Percentiles rank a stretch among this genome's conserved stretches.
These are phyloP conservation scores for Limonius californicus DNA, from an alignment of 1,140 invertebrate genomes.

Conservation along the genomic window DNA sequence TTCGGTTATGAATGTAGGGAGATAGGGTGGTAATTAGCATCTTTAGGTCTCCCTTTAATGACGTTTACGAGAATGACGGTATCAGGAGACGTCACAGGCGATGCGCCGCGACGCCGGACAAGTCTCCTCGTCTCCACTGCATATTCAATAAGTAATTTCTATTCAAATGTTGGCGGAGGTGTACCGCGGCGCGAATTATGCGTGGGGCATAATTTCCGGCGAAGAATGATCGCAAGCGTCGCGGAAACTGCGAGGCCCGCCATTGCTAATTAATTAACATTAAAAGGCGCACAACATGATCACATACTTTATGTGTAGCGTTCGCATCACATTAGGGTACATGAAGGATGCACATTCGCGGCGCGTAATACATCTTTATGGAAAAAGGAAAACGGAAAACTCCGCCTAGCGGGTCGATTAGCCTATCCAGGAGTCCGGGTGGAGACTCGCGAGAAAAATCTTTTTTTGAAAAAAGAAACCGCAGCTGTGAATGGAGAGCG, in stretches of 20 bases:
- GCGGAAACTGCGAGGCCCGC: no score
- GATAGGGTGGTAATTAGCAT: conserved; percentile 4
- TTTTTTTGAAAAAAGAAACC: conserved; percentile 45
- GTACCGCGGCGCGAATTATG: not conserved
- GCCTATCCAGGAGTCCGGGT: conserved; percentile 45
- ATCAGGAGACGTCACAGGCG: not conserved
- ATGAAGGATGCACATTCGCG: conserved; percentile 11
- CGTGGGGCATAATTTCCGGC: not conserved
- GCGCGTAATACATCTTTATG: conserved; percentile 22
- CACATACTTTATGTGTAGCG: not conserved
- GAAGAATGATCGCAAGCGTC: no score
- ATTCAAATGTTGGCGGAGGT: conserved; percentile 30
- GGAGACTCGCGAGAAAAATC: conserved; percentile 48
- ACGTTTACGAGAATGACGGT: conserved; percentile 3
- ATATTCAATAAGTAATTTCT: conserved; percentile 42
- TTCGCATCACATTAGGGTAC: conserved; percentile 4
- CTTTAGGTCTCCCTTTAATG: not conserved
- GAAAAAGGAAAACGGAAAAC: conserved; percentile 21
- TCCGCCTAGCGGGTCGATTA: conserved; percentile 43
- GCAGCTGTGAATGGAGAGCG: conserved; percentile 42
- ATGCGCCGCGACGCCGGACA: conserved; percentile 29
- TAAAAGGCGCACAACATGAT: not conserved
- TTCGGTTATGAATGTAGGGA: not conserved
- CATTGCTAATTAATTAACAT: not conserved
- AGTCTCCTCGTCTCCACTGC: conserved; percentile 30